Evolutionary conservation across 2,888 invertebrate species (phyloP).

Genomic region (Graphium colonna): DNA sequence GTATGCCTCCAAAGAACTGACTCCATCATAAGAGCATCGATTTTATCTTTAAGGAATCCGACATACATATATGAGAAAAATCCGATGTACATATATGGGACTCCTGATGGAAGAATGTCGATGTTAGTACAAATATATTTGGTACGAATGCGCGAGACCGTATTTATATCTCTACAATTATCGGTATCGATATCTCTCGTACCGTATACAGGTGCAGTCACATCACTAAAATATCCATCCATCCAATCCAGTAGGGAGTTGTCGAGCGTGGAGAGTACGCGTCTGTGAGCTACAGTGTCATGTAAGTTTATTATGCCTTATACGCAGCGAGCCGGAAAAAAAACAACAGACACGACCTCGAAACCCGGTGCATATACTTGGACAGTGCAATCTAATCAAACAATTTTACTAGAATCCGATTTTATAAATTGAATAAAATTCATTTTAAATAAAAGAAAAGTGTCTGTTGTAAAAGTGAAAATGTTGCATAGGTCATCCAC

Average conservation of each 20-base stretch:
- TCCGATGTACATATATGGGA: too few species aligned
- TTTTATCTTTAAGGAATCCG: too few species aligned
- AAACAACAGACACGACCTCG: constrained; percentile 20
- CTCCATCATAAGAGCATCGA: too few species aligned
- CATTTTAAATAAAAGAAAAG: not conserved
- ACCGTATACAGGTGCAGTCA: not conserved
- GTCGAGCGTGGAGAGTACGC: constrained; percentile 26
- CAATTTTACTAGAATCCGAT: not conserved
- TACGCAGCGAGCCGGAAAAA: constrained; percentile 23
- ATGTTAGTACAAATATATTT: too few species aligned
- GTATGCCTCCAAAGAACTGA: too few species aligned
- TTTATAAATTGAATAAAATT: too few species aligned
- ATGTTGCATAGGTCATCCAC: not conserved
- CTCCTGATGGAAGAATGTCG: too few species aligned
- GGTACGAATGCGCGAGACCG: too few species aligned
- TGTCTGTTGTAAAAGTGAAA: not conserved
- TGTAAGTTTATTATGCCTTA: constrained; percentile 29
- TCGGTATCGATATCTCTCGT: constrained; percentile 5
- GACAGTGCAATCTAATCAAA: constrained; percentile 19
- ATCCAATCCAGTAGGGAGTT: constrained; percentile 26
- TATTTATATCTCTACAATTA: too few species aligned
- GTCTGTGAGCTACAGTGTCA: constrained; percentile 24
- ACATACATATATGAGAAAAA: too few species aligned
- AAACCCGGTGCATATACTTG: constrained; percentile 24
- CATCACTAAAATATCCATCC: constrained; percentile 6